A percentile compares a stretch with the other conserved stretches of the same genome.
Conservation (phyloP, 2,797 vertebrate genomes). For the Gouania willdenowi region DNA sequence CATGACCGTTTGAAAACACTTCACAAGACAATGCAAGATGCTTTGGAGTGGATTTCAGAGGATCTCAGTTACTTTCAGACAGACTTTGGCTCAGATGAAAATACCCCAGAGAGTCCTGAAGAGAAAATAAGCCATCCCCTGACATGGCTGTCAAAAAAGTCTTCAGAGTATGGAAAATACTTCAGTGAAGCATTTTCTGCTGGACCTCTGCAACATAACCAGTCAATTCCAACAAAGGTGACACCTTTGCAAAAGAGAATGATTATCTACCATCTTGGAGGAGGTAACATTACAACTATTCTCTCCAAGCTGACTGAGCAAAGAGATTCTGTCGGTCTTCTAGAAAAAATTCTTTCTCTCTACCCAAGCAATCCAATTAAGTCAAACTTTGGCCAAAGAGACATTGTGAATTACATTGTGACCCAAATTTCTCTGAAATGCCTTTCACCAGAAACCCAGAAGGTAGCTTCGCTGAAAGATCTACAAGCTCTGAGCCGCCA, state of each 20-base stretch:
- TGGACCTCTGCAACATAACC: background rate
- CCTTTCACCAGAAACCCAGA: constrained; percentile 55
- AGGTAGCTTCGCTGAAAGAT: constrained; percentile 44
- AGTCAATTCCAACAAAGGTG: constrained; percentile 16
- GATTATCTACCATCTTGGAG: constrained; percentile 72
- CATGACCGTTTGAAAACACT: constrained; percentile 75
- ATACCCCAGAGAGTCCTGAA: constrained; percentile 32
- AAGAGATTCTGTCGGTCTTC: constrained; percentile 40
- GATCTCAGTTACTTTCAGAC: constrained; percentile 84
- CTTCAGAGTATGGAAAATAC: constrained; percentile 67
- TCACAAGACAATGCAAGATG: constrained; percentile 63
- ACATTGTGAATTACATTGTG: constrained; percentile 73
- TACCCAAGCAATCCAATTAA: constrained; percentile 62
- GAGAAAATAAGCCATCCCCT: constrained; percentile 69
- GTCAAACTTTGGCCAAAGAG: constrained; percentile 57
- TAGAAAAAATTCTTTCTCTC: constrained; percentile 68
- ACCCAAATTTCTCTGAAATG: constrained; percentile 74
- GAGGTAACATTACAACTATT: constrained; percentile 76
- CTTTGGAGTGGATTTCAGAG: constrained; percentile 82
- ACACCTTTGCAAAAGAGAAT: constrained; percentile 69
- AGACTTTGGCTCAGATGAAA: constrained; percentile 66
- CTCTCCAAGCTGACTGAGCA: constrained; percentile 72
- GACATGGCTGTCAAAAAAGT: constrained; percentile 72
- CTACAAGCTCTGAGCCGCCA: constrained; percentile 68
- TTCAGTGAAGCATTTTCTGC: constrained; percentile 50